Conservation (phyloP, 2,797 vertebrate species). For the Neosalanx taihuensis region DNA sequence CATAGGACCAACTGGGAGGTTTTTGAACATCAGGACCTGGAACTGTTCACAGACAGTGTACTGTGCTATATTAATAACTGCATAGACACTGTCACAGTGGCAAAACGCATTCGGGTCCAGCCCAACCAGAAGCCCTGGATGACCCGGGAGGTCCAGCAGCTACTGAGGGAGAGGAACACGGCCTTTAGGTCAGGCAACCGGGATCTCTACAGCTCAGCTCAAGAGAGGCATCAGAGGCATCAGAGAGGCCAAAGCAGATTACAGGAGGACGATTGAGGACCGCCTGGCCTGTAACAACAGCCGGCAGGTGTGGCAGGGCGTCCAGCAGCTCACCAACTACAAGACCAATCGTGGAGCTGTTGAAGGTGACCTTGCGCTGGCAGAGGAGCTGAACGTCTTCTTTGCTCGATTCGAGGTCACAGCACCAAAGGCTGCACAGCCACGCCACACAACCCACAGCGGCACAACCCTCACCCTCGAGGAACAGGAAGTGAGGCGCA, state of each 20-base stretch:
- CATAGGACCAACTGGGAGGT: conserved; percentile 7
- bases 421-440: not conserved
- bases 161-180: not conserved
- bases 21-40: conserved; percentile 20
- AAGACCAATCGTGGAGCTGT: not conserved
- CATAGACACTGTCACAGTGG: conserved; percentile 15
- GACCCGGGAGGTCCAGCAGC: conserved; percentile 12
- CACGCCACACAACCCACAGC: not conserved
- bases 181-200: conserved; percentile 13
- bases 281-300: conserved; percentile 10
- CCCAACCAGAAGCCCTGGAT: conserved; percentile 26
- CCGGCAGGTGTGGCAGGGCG: conserved; percentile 15
- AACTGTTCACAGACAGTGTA: conserved; percentile 10
- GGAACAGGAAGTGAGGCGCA: too few species aligned
- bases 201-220: not conserved
- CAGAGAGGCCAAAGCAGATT: conserved; percentile 3
- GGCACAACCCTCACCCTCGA: too few species aligned
- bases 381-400: not conserved
- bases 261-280: conserved; percentile 16
- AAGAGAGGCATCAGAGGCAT: conserved; percentile 20
- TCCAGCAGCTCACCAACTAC: conserved; percentile 18
- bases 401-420: not conserved
- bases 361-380: not conserved
- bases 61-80: conserved; percentile 25
- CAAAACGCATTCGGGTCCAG: conserved; percentile 5